phyloP scores from a whole-genome alignment of 2,113 vertebrate genomes.

The Gopherus evgoodei region DNA sequence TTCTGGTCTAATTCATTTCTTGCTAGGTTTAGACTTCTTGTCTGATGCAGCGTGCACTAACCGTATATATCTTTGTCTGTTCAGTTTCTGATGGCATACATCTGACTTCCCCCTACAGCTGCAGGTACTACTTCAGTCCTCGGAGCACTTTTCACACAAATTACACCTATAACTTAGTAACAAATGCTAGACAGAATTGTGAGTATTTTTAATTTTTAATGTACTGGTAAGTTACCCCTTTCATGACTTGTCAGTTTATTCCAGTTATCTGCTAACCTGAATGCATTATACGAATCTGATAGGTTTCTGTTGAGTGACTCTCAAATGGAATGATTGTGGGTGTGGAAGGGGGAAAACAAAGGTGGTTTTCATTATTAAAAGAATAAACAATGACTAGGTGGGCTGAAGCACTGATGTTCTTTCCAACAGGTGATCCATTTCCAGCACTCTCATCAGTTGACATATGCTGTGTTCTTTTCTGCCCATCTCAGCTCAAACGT shows the following conservation, averaged over 20 bases:
- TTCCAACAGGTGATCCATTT: conserved; percentile 33
- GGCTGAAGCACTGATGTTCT: background rate
- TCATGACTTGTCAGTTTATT: background rate
- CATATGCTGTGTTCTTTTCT: background rate
- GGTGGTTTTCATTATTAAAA: conserved; percentile 24
- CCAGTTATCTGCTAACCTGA: background rate
- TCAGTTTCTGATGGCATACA: background rate
- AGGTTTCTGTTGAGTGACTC: background rate
- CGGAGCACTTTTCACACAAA: background rate
- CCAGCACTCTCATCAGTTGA: background rate
- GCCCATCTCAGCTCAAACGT: background rate
- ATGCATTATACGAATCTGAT: conserved; percentile 14
- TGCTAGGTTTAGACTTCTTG: conserved; percentile 1
- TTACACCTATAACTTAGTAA: background rate
- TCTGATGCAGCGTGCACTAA: background rate
- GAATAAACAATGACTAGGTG: background rate
- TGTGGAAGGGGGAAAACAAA: conserved; percentile 1
- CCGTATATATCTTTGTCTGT: background rate
- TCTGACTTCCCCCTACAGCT: background rate
- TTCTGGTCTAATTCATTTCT: conserved; percentile 57
- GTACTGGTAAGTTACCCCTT: background rate
- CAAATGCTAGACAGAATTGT: background rate
- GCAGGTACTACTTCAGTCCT: background rate
- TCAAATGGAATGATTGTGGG: background rate
- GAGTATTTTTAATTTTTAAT: conserved; percentile 35